Base-by-base conservation (phyloP, 2,888 invertebrate genomes). In the Lampropteryx suffumata region DNA sequence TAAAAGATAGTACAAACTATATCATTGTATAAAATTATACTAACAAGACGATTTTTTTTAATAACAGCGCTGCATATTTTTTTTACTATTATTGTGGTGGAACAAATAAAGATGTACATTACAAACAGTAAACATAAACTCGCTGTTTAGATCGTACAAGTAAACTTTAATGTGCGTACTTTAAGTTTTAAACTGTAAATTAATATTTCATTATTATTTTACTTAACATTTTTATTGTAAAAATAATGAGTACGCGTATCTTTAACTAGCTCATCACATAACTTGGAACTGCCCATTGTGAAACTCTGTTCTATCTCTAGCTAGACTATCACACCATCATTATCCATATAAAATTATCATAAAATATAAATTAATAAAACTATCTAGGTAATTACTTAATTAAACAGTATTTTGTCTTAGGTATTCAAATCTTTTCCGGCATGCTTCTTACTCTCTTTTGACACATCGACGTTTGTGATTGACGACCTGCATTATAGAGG, bases 281-380 rank as follows among this genome's bases (percentile, higher is more conserved):
- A 58, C 58, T 59, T 59, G 39, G 52, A 67, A 58, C 58, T 61
- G 61, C 40, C 61, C 61, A 65, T 64, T 67, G 64, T 71, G 62
- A 68, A 65, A 64, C 60, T 62, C 53, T 57, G 59, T 57, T 64
- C 54, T 64, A 60, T 62, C 55, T 62, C 50, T 28, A 59, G 12
- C n/a, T 27, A 33, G 51, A 62, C 44, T 59, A 64, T 62, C 56
- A 55, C 58, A 62, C 50, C 42, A 61, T 57, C 59, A 59, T 62
- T 70, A 69, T 64, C 65, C 68, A 35, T 45, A 43, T 53, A 53
- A 49, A 56, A 72, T 61, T 65, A 62, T 64, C 69, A 73, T 69
- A 67, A 61, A 70, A 71, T 69, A 65, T 50, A 59, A 67, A 69
- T 71, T 64, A 67, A 61, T 65, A 62, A 59, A 62, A 64, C 59